These are phyloP conservation scores for Artemia sp. DNA, from an alignment of 2,888 invertebrate species.

Conservation along the genomic window DNA sequence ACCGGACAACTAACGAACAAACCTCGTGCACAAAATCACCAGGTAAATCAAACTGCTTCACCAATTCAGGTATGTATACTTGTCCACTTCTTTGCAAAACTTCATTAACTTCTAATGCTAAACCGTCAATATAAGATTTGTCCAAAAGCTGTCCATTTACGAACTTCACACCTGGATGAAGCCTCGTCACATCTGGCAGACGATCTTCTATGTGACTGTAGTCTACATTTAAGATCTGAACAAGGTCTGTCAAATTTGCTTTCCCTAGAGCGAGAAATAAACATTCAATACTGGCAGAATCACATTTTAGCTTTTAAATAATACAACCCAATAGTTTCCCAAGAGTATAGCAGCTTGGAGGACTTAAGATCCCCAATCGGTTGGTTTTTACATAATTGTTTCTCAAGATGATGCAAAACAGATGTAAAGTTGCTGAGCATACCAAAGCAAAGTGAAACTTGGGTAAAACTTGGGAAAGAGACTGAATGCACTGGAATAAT, in stretches of 20 bases:
- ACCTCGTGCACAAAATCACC: constrained; percentile 64
- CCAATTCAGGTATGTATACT: constrained; percentile 66
- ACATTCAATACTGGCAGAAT: too few relatives aligned
- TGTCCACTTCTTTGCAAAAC: constrained; percentile 66
- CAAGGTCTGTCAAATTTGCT: constrained; percentile 70
- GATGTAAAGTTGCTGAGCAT: too few relatives aligned
- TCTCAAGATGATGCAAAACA: too few relatives aligned
- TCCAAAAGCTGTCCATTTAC: constrained; percentile 81
- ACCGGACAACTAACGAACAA: constrained; percentile 21
- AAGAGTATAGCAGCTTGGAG: too few relatives aligned
- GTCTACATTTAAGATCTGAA: constrained; percentile 73
- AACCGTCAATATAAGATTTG: constrained; percentile 55
- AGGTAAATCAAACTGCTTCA: constrained; percentile 74
- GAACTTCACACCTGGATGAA: constrained; percentile 48
- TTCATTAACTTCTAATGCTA: constrained; percentile 87
- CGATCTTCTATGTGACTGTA: constrained; percentile 52
- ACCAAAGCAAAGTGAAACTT: too few relatives aligned
- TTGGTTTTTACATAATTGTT: too few relatives aligned
- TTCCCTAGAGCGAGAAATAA: constrained; percentile 41
- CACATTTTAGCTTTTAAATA: too few relatives aligned
- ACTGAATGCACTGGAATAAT: too few relatives aligned
- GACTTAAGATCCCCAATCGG: too few relatives aligned
- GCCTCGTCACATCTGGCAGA: constrained; percentile 48
- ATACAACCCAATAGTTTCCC: too few relatives aligned
- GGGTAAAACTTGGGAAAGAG: too few relatives aligned